phyloP scores from a whole-genome alignment of 1,140 invertebrate genomes.

The Contarinia nasturtii region DNA sequence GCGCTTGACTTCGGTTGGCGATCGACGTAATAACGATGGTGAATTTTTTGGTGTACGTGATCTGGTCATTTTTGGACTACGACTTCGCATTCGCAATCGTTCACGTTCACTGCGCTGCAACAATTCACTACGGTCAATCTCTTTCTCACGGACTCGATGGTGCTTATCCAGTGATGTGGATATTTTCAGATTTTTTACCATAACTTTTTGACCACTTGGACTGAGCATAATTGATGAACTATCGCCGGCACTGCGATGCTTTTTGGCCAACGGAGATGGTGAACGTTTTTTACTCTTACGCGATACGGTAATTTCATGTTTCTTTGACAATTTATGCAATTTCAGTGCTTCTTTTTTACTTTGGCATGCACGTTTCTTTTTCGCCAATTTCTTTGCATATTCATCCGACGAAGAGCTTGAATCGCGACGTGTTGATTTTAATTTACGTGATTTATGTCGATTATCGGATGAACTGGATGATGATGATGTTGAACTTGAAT shows the following conservation, averaged over 20 bases:
- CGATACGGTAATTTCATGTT: no score
- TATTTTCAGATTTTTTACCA: background rate
- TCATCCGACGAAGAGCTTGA: slow-evolving; percentile 9
- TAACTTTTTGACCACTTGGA: background rate
- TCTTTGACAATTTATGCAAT: slow-evolving; percentile 13
- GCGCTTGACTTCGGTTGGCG: background rate
- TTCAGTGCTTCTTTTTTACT: slow-evolving; percentile 18
- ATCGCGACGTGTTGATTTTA: slow-evolving; percentile 15
- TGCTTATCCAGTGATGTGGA: slow-evolving; percentile 9
- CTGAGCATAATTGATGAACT: background rate
- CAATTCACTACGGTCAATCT: slow-evolving; percentile 10
- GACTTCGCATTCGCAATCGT: slow-evolving; percentile 6
- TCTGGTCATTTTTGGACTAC: background rate
- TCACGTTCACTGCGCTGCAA: slow-evolving; percentile 20
- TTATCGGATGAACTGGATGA: slow-evolving; percentile 22
- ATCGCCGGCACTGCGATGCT: background rate
- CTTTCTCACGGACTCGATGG: slow-evolving; percentile 19
- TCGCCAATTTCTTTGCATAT: slow-evolving; percentile 15
- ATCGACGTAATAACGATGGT: background rate
- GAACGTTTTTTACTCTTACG: no score
- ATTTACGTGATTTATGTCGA: slow-evolving; percentile 24
- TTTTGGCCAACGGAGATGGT: no score
- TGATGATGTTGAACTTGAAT: slow-evolving; percentile 37
- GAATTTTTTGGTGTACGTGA: background rate
- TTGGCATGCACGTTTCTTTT: slow-evolving; percentile 22